Evolutionary conservation across 2,888 invertebrate genomes (phyloP), one percentile per base, ranked within the genome.

Genomic region (Aleiodes alternator): DNA sequence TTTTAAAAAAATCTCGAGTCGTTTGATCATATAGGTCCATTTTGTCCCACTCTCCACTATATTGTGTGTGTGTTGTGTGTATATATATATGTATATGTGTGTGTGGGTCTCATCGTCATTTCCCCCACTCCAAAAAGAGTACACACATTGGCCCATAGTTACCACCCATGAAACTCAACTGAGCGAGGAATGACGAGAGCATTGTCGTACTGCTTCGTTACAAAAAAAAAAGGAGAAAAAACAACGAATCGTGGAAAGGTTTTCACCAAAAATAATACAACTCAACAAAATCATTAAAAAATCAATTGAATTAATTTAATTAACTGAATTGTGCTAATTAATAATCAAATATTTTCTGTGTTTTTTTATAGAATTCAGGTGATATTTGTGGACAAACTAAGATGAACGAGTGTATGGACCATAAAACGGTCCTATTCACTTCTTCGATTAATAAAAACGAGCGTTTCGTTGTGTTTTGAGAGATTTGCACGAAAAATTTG

Each of bases 121-220:
- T 4, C 4, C 11, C 61, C 14, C 43, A 56, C 11, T 23, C 23
- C 16, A 43, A 34, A 43, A 8, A 43, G n/a, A 8, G 43, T 1
- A 23, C 23, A 43, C 43, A 16, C 43, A 64, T 64, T 43, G 43
- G 43, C 64, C 64, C 43, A 43, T 16, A 34, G 48, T 61, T 38
- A 38, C 61, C 29, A 31, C 43, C 14, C 61, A 31, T 61, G 7
- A 8, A 34, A 61, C 61, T 38, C 38, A 38, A 38, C 11, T 9
- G 61, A 14, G 61, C 56, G 56, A 16, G 56, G 16, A 56, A 16
- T 56, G 56, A 56, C 56, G 56, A 56, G 56, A 56, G 29, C 14
- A 56, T 23, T 56, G 23, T 4, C 16, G 56, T 55, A 7, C 6
- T 16, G 14, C 7, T 23, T 56, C 56, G 8, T 56, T 23, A 16